Evolutionary conservation across 2,797 vertebrate species (phyloP).

Genomic region (Urosaurus nigricauda): DNA sequence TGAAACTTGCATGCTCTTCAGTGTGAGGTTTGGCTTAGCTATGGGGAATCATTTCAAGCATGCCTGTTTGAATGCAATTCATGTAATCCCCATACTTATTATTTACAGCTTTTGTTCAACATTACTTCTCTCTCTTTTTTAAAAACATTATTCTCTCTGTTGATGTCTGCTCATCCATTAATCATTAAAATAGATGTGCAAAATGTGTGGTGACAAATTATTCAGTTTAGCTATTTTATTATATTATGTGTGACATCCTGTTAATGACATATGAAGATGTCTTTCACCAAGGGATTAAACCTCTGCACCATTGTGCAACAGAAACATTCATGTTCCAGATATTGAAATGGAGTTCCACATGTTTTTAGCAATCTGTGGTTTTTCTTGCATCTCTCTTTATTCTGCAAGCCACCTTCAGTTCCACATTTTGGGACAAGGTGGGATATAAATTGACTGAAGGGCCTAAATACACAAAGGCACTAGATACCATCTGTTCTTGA

Average conservation of each 20-base stretch:
- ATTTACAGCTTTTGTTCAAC: not conserved
- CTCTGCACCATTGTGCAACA: too few species aligned
- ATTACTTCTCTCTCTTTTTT: not conserved
- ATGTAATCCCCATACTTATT: not conserved
- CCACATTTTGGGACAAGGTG: too few species aligned
- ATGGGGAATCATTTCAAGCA: not conserved
- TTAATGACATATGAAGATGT: too few species aligned
- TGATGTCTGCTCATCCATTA: not conserved
- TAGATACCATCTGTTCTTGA: too few species aligned
- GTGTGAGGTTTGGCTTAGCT: not conserved
- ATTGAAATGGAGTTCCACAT: too few species aligned
- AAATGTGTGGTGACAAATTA: not conserved
- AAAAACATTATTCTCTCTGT: not conserved
- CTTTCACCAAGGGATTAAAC: too few species aligned
- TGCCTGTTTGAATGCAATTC: not conserved
- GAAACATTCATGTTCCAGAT: too few species aligned
- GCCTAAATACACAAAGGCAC: too few species aligned
- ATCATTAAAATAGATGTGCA: conserved; percentile 13
- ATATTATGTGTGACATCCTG: not conserved
- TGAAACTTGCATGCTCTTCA: not conserved
- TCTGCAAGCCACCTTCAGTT: too few species aligned
- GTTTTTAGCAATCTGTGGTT: too few species aligned
- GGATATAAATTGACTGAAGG: too few species aligned
- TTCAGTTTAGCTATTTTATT: not conserved
- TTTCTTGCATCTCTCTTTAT: too few species aligned